Percentiles rank a stretch among this genome's conserved stretches.
phyloP scores from a whole-genome alignment of 1,140 invertebrate genomes.

The Drosophila sechellia region DNA sequence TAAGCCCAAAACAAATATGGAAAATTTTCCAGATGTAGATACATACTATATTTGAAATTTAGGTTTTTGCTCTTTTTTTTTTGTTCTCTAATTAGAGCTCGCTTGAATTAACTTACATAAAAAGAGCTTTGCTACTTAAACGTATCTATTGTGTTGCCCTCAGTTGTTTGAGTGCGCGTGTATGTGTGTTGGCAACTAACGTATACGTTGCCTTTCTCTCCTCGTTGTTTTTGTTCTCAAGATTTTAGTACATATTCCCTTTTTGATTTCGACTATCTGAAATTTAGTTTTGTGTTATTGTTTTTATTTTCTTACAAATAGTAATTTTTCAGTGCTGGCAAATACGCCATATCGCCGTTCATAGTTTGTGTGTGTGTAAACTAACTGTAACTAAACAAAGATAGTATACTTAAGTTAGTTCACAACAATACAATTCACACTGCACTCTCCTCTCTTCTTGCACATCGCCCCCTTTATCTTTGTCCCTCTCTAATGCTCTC shows the following conservation, averaged over 20 bases:
- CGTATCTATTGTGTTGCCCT: conserved; percentile 7
- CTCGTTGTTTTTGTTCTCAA: neutral
- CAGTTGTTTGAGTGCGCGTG: conserved; percentile 4
- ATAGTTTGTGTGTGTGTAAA: neutral
- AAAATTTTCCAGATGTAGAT: neutral
- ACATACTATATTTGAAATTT: neutral
- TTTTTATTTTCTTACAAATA: conserved; percentile 2
- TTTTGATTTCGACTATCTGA: conserved; percentile 28
- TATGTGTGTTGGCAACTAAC: conserved; percentile 2
- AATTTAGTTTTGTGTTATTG: conserved; percentile 2
- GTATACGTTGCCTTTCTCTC: conserved; percentile 5
- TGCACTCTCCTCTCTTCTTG: neutral
- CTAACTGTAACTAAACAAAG: conserved; percentile 41
- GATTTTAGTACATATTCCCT: conserved; percentile 1
- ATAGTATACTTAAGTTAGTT: conserved; percentile 35
- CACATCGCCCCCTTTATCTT: conserved; percentile 19
- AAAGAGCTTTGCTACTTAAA: neutral
- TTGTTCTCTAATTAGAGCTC: neutral
- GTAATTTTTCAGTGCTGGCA: neutral
- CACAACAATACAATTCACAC: conserved; percentile 29
- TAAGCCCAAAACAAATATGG: neutral
- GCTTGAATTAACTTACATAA: too few relatives aligned
- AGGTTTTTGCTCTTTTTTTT: neutral
- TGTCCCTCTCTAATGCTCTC: conserved; percentile 1
- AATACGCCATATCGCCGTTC: conserved; percentile 5